Base-by-base conservation (phyloP, 2,113 vertebrate genomes). In the Polypterus senegalus region DNA sequence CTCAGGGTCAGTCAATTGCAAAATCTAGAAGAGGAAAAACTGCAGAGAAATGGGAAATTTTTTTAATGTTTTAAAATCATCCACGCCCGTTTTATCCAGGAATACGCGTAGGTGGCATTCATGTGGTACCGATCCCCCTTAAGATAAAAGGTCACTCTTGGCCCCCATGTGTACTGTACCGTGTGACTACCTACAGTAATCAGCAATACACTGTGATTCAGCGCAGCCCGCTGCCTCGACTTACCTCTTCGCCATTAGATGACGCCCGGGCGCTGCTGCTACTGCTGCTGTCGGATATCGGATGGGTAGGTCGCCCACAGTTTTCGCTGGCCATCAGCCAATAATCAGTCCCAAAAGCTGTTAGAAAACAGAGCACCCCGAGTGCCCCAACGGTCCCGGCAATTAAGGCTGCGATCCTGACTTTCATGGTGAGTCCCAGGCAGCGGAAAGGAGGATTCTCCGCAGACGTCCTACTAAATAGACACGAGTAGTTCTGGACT, bases 311-410 rank as follows among this genome's bases (percentile, higher is more conserved):
- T 7, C 54, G 3, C 3, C 74, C 78, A 2, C 91, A 95, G 64
- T 82, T 71, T 58, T 93, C 90, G 0, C 78, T 88, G 44, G 86
- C 88, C 43, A 93, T 75, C 1, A 94, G 79, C 91, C 90, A 92
- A 68, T 94, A 93, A 67, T 94, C 90, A 0, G 89, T 92, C 43
- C 81, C 83, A 0, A 93, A 93, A 7, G 89, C 84, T 5, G 85
- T 0, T 9, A 93, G 76, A 49, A 95, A 92, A 60, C 89, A 85
- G 55, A 92, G 54, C 8, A 91, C 70, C 4, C 88, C 88, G 0
- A 78, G 7, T 9, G 71, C 62, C 10, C 88, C 88, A 4, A 91
- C 71, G 66, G 90, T 63, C 46, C 87, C 91, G 6, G 82, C 90
- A 0, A 77, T 49, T 47, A 92, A 76, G 49, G 90, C 73, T 0